Conservation (phyloP, 2,797 vertebrate species). For the Poeciliopsis paucimaculata region DNA sequence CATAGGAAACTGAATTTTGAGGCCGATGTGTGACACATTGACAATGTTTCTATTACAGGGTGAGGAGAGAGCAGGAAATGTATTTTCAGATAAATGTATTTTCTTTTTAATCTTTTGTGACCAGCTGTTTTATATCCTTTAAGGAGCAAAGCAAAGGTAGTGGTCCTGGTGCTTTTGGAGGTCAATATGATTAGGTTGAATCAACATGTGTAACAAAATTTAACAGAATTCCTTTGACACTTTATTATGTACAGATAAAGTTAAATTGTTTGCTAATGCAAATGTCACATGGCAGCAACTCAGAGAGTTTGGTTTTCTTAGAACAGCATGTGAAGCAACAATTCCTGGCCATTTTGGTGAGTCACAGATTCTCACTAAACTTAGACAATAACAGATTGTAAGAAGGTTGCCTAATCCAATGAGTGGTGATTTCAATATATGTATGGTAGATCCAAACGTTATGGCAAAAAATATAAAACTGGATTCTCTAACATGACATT, state of each 20-base stretch:
- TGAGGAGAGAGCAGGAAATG: not conserved
- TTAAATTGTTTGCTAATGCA: not conserved
- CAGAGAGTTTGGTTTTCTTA: not conserved
- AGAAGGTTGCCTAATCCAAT: not conserved
- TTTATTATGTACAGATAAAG: not conserved
- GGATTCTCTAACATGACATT: not conserved
- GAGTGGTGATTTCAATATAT: not conserved
- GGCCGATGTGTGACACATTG: not conserved
- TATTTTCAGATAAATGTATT: not conserved
- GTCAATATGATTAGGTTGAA: not conserved
- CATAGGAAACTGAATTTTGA: not conserved
- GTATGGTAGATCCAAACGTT: not conserved
- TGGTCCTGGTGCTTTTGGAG: not conserved
- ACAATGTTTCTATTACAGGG: not conserved
- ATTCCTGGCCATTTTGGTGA: not conserved
- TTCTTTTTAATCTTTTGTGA: conserved; percentile 1
- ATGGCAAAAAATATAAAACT: not conserved
- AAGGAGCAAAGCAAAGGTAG: not conserved
- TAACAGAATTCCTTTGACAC: not conserved
- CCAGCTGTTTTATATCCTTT: not conserved
- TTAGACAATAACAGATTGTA: not conserved
- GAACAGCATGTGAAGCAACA: not conserved
- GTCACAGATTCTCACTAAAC: not conserved
- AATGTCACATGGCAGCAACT: not conserved
- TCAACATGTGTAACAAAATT: not conserved